phyloP scores from a whole-genome alignment of 2,888 invertebrate genomes.

The Diaperis boleti region DNA sequence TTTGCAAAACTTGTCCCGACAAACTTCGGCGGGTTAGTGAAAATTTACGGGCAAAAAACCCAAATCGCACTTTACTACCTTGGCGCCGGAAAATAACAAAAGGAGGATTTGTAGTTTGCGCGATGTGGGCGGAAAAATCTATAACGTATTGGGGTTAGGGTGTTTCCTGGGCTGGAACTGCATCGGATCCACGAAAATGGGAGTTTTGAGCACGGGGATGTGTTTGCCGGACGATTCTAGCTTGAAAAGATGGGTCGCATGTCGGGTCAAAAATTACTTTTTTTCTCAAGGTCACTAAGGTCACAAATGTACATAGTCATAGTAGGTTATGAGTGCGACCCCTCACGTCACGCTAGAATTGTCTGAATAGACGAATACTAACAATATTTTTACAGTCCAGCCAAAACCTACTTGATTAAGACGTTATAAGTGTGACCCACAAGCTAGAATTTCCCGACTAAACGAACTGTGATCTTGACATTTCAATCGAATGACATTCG shows the following conservation, averaged over 20 bases:
- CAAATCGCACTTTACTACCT: slow-evolving; percentile 1
- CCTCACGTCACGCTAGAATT: not conserved
- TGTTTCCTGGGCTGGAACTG: too few species aligned
- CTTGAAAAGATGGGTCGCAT: not conserved
- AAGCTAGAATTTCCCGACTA: not conserved
- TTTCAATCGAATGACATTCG: too few species aligned
- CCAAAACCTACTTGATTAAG: not conserved
- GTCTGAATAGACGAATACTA: not conserved
- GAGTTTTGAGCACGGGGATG: too few species aligned
- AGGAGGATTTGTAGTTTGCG: not conserved
- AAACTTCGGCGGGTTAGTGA: not conserved
- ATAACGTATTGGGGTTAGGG: not conserved
- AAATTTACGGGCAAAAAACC: slow-evolving; percentile 1
- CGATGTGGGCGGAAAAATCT: not conserved
- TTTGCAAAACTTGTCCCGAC: not conserved
- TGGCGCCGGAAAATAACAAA: not conserved
- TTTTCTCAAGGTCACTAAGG: too few species aligned
- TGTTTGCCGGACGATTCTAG: not conserved
- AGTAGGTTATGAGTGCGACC: not conserved
- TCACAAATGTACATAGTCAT: not conserved
- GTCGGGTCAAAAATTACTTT: not conserved
- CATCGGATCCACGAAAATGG: too few species aligned
- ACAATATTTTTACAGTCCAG: too few species aligned
- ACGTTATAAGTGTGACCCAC: not conserved
- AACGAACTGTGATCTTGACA: not conserved